These are phyloP conservation scores for Genyomyrus donnyi DNA, from an alignment of 2,113 vertebrate genomes.

Conservation along the genomic window DNA sequence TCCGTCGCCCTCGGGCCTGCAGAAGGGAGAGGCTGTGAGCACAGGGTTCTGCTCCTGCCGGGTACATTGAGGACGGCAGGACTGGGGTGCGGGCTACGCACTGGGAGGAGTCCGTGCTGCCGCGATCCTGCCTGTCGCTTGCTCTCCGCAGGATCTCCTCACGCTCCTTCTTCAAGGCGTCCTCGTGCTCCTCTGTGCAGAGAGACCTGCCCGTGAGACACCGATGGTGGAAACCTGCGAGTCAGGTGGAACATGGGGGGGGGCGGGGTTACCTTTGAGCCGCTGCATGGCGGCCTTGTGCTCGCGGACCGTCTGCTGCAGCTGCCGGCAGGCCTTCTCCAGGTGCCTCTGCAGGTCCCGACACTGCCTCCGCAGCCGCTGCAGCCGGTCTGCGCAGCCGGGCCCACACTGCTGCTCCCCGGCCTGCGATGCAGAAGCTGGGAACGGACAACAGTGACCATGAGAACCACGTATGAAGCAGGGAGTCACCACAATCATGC, in stretches of 20 bases:
- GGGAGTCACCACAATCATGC: background rate
- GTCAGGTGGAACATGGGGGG: too few species aligned
- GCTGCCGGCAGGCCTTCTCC: slow-evolving; percentile 65
- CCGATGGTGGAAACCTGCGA: background rate
- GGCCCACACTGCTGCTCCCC: slow-evolving; percentile 47
- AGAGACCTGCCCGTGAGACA: background rate
- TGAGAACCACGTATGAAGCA: background rate
- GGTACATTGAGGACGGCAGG: background rate
- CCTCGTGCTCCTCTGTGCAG: slow-evolving; percentile 54
- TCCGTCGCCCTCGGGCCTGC: slow-evolving; percentile 45
- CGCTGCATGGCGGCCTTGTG: slow-evolving; percentile 58
- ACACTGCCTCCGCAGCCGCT: slow-evolving; percentile 66
- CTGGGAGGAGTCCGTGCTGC: slow-evolving; percentile 35
- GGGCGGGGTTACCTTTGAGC: slow-evolving; percentile 56
- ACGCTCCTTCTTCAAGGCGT: slow-evolving; percentile 35
- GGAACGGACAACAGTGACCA: background rate
- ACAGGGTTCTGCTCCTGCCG: background rate
- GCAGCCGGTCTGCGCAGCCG: slow-evolving; percentile 53
- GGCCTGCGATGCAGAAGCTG: slow-evolving; percentile 42
- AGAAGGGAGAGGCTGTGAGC: background rate
- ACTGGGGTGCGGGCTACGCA: slow-evolving; percentile 31
- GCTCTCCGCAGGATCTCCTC: slow-evolving; percentile 44
- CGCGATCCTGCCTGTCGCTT: slow-evolving; percentile 36
- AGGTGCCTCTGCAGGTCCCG: slow-evolving; percentile 72
- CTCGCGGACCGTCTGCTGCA: slow-evolving; percentile 69